phyloP scores from a whole-genome alignment of 2,113 vertebrate species.

The Elephas maximus region DNA sequence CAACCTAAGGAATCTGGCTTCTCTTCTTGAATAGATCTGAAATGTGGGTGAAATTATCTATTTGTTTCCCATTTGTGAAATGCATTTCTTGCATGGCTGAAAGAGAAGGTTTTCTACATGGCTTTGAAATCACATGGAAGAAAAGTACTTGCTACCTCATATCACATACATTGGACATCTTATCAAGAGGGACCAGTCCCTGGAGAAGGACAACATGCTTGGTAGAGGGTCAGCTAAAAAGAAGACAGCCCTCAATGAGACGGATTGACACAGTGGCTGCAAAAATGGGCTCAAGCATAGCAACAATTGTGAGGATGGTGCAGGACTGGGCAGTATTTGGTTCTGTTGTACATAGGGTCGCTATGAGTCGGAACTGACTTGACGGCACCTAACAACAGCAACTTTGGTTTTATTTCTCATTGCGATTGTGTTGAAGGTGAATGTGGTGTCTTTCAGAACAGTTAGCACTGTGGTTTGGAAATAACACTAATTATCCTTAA shows the following conservation, averaged over 20 bases:
- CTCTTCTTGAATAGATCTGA: slow-evolving; percentile 4
- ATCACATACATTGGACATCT: neutral
- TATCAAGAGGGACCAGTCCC: neutral
- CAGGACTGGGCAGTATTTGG: neutral
- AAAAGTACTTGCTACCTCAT: neutral
- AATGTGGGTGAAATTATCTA: neutral
- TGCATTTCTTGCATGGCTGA: neutral
- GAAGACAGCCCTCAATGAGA: neutral
- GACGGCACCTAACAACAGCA: neutral
- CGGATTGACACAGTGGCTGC: neutral
- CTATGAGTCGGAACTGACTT: neutral
- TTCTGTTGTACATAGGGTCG: neutral
- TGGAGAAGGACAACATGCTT: neutral
- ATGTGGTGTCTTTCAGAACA: slow-evolving; percentile 25
- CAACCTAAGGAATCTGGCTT: neutral
- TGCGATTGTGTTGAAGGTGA: neutral
- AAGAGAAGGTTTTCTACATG: neutral
- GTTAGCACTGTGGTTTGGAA: slow-evolving; percentile 32
- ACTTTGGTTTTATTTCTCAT: slow-evolving; percentile 11
- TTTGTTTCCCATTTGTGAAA: neutral
- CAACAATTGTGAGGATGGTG: neutral
- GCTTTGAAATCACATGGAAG: slow-evolving; percentile 39
- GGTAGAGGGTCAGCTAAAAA: neutral
- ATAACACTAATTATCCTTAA: slow-evolving; percentile 61
- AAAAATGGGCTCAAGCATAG: neutral